Base-by-base conservation (phyloP, 2,113 vertebrate species). In the Catagonus wagneri region DNA sequence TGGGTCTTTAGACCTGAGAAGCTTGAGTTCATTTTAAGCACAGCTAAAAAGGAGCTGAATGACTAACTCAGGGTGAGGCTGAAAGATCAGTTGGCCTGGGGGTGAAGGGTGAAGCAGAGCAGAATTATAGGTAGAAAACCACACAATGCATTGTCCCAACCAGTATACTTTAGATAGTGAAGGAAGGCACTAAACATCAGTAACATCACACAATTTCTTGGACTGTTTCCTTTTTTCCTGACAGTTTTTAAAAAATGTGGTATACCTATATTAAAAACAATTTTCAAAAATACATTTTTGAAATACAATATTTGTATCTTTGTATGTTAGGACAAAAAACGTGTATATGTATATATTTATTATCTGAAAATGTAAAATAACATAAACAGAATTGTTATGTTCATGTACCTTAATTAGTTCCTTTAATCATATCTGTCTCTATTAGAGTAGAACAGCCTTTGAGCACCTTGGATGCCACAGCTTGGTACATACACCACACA, bases 1-100 rank as follows among this genome's bases (percentile, higher is more conserved):
- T 79, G 13, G 71, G 58, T 75, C 52, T 88, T 95, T 89, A 92
- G 69, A 90, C 32, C 32, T 66, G 60, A 79, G 32, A 93, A 81
- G 50, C 22, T 50, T 50, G 78, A 34, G 16, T 86, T 66, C 20
- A 44, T 68, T 83, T 94, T 13, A 75, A 79, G 39, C 58, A 27
- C 58, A 90, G 60, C 16, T 34, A 63, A 54, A 54, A 74, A 69
- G 52, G 34, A 71, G 12, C 32, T 56, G 25, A 83, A 32, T 72
- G 11, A 90, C 56, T 75, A 75, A 87, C 27, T 87, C 11, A 58
- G 25, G 22, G 68, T 39, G 75, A 94, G 76, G 65, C 32, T 20
- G 20, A 52, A 83, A 76, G 83, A n/a, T 76, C 58, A 39, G 4
- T 23, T 54, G 25, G 23, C 34, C 29, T 56, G 8, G 16, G n/a